These are phyloP conservation scores for Cricetomys ansorgei DNA, from an alignment of 2,113 vertebrate genomes.

Conservation along the genomic window DNA sequence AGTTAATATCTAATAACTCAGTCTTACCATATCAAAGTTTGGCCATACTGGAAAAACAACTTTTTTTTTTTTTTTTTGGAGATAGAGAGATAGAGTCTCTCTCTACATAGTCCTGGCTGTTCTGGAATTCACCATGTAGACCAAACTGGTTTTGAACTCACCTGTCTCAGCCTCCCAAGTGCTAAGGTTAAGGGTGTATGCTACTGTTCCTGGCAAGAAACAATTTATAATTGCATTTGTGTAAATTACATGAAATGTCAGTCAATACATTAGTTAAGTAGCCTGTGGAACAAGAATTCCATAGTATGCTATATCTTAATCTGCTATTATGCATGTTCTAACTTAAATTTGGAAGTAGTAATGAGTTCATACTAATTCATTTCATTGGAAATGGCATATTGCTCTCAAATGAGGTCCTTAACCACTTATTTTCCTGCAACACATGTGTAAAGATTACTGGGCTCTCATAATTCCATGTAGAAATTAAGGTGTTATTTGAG, in stretches of 20 bases:
- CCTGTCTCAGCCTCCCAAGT: neutral
- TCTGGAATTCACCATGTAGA: neutral
- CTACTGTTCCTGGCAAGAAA: neutral
- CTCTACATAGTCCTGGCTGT: neutral
- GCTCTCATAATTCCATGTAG: conserved; percentile 28
- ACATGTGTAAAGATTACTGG: neutral
- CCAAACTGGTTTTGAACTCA: neutral
- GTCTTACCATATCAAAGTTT: conserved; percentile 13
- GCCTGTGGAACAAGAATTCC: conserved; percentile 19
- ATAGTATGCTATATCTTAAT: neutral
- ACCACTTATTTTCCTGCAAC: neutral
- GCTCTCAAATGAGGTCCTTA: neutral
- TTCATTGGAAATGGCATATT: conserved; percentile 14
- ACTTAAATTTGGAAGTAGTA: conserved; percentile 16
- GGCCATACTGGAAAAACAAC: neutral
- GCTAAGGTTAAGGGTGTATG: neutral
- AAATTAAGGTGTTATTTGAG: conserved; percentile 47
- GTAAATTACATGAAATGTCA: neutral
- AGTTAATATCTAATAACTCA: conserved; percentile 41
- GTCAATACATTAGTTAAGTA: neutral
- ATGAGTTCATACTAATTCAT: conserved; percentile 37
- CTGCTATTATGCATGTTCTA: conserved; percentile 20
- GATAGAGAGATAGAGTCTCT: too few species aligned
- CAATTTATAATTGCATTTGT: neutral
- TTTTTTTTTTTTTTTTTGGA: neutral